Evolutionary conservation across 2,113 vertebrate genomes (phyloP).

Genomic region (Brachyhypopomus gauderio): DNA sequence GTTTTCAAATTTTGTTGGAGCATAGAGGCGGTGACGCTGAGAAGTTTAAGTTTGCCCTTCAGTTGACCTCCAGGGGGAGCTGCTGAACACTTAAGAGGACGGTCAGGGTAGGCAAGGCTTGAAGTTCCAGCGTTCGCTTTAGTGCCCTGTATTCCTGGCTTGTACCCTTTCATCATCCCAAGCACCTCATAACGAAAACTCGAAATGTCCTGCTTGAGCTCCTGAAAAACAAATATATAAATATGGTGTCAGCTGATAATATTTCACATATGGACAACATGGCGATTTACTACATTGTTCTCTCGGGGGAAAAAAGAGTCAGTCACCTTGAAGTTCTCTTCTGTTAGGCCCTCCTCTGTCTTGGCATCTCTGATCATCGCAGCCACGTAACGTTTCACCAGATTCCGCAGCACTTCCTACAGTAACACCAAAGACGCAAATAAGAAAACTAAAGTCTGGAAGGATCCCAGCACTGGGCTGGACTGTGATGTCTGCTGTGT

Average conservation of each 20-base stretch:
- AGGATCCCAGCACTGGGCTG: conserved; percentile 1
- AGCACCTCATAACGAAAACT: conserved; percentile 98
- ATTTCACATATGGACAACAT: background rate
- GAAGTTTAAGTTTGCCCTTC: conserved; percentile 85
- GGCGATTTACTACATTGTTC: background rate
- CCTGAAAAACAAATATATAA: conserved; percentile 70
- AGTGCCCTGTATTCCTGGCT: conserved; percentile 71
- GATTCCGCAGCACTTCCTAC: conserved; percentile 95
- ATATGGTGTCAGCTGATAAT: background rate
- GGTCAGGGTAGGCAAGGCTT: conserved; percentile 76
- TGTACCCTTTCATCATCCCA: conserved; percentile 89
- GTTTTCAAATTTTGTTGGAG: conserved; percentile 81
- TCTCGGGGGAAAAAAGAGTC: background rate
- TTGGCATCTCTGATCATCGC: conserved; percentile 99
- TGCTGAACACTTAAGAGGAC: conserved; percentile 71
- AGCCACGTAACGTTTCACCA: conserved; percentile 96
- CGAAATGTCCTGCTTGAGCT: conserved; percentile 98
- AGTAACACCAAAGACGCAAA: background rate
- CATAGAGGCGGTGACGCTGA: conserved; percentile 85
- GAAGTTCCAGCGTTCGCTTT: conserved; percentile 69
- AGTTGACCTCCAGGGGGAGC: conserved; percentile 68
- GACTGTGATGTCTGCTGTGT: background rate
- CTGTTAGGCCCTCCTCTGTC: conserved; percentile 97
- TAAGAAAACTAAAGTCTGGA: background rate
- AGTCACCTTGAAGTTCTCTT: conserved; percentile 96